Evolutionary conservation across 2,113 vertebrate genomes (phyloP), one percentile per base, ranked within the genome.

Genomic region (Clinocottus analis): DNA sequence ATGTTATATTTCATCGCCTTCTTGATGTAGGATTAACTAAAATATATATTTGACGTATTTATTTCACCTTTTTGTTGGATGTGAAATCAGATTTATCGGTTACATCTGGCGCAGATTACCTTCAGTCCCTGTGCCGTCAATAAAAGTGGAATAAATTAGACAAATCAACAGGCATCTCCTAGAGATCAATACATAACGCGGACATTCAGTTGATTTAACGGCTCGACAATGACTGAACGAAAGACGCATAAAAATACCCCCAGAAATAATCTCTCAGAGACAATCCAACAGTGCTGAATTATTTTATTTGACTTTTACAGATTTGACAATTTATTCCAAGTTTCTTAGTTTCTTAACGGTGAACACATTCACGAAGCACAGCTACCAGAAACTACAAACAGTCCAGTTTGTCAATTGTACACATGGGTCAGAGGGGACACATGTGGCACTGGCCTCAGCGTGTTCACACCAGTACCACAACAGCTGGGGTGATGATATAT

Each of bases 231-330:
- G 0, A 43, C 7, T 72, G 8, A 74, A 6, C 25, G 21, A 37
- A 47, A 45, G 7, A 27, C 45, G 4, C 7, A 61, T 69, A 13
- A 35, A 27, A 35, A 27, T 35, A 1, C 47, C 53, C 45, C 6
- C 51, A 10, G 11, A 47, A 67, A 76, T 9, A 62, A 64, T 17
- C 10, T 43, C 17, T 23, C 68, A 64, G n/a, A 47, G 27, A 78
- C 77, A 62, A 60, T 5, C 56, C 29, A 13, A 70, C 88, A 89
- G 82, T 88, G 91, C 85, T 93, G 92, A 90, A 93, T 93, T 91
- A 82, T 89, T 95, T 96, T 95, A 95, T 98, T 98, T 95, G 93
- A 97, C 91, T 97, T 95, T 93, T 95, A 96, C 94, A 93, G 90
- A 93, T 94, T 94, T 89, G 86, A 95, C 90, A 93, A 91, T 94